phyloP scores from a whole-genome alignment of 2,113 vertebrate species.

The Notiomystis cincta region DNA sequence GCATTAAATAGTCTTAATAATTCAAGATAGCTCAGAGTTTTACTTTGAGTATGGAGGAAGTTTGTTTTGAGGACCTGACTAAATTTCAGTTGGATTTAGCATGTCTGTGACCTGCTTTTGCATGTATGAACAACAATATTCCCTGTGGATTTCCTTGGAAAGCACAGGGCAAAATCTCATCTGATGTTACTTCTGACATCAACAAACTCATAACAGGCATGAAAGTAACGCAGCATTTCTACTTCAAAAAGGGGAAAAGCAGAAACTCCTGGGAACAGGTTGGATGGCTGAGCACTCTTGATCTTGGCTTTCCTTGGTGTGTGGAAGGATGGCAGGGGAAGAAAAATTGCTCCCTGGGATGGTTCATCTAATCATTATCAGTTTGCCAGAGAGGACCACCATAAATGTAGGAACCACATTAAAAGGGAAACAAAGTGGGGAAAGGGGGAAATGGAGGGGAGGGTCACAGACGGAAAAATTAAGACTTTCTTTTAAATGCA shows the following conservation, averaged over 20 bases:
- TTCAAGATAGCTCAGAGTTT: neutral
- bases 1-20: neutral
- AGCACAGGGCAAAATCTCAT: neutral
- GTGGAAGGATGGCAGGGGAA: neutral
- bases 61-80: neutral
- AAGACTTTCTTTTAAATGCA: neutral
- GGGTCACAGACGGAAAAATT: neutral
- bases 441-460: neutral
- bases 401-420: neutral
- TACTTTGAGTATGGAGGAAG: neutral
- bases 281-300: neutral
- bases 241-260: neutral
- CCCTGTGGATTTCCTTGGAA: neutral
- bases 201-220: fast-evolving
- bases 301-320: neutral
- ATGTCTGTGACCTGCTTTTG: neutral
- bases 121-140: neutral
- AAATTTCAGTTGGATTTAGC: neutral
- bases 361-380: neutral
- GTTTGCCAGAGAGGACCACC: neutral
- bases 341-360: neutral
- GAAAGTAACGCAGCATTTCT: neutral
- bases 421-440: neutral
- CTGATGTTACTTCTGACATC: neutral
- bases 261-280: neutral